Base-by-base conservation (phyloP, 2,888 invertebrate species). In the Hirtodrosophila alboralis region DNA sequence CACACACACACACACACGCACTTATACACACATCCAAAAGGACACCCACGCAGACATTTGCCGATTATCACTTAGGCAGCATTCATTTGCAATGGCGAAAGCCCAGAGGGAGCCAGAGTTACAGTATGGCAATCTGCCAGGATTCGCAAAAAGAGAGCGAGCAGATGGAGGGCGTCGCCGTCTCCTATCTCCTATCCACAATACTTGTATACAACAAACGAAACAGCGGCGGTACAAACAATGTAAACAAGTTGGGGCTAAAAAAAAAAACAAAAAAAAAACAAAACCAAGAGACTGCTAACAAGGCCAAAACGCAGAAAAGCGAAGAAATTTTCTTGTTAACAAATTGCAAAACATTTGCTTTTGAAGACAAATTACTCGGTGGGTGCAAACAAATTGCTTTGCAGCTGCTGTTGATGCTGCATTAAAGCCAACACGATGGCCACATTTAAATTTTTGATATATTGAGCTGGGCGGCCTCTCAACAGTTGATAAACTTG, bases 291-390 rank as follows among this genome's bases (percentile, higher is more conserved):
- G 71, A 61, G 63, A 54, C 76, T 70, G 67, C 75, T 79, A 79
- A 67, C 76, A 76, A 58, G 70, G 58, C 75, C 64, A 68, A 60
- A 58, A 54, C 41, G 67, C 64, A 63, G 69, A 73, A 66, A 69
- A 74, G 68, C 64, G 58, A 73, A 77, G 75, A 85, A 83, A 85
- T 83, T 79, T 79, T 67, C 81, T 81, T 81, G 86, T 81, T 81
- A 86, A 86, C 81, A 81, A 81, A 81, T 81, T 81, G 81, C 77
- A 69, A 84, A 81, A 86, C 86, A 81, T 81, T 81, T 81, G 81
- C 86, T 84, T 78, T 80, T 74, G 81, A 86, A 81, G 86, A 81
- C 84, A 81, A 81, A 81, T 81, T 86, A 86, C 81, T 84, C 65
- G 84, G 86, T 71, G 84, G 77, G 53, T 23, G 23, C 36, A 81